phyloP scores from a whole-genome alignment of 37 sponge, comb jelly and placozoan genomes.

The Cladorhizidae sp. region DNA sequence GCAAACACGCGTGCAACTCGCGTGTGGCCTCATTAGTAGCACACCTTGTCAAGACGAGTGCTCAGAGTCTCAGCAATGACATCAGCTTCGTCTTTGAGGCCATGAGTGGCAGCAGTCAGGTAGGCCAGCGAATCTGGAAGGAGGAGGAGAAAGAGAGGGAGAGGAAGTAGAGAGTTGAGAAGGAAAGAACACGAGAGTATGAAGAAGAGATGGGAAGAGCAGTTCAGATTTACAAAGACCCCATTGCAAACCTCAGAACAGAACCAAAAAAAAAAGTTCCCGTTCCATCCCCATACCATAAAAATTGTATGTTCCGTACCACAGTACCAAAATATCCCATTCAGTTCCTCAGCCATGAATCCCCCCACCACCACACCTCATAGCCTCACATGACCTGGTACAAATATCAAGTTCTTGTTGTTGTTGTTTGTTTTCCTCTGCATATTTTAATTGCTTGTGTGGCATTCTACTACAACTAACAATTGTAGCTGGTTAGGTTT shows the following conservation, averaged over 20 bases:
- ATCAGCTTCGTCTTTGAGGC: constrained; percentile 82
- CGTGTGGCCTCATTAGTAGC: too few relatives aligned
- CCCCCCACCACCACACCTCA: not conserved
- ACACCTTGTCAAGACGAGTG: constrained; percentile 51
- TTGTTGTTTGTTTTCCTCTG: too few relatives aligned
- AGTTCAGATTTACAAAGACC: too few relatives aligned
- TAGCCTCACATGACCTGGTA: not conserved
- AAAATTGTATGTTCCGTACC: too few relatives aligned
- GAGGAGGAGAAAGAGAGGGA: not conserved
- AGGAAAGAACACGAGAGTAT: not conserved
- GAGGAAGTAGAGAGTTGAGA: not conserved
- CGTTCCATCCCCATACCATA: too few relatives aligned
- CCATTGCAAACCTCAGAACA: too few relatives aligned
- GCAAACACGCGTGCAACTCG: too few relatives aligned
- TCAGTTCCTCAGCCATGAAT: too few relatives aligned
- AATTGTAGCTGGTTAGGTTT: not conserved
- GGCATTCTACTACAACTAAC: not conserved
- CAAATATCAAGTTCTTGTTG: not conserved
- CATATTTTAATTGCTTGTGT: too few relatives aligned
- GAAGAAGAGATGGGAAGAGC: too few relatives aligned
- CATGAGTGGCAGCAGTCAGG: constrained; percentile 93
- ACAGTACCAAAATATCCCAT: too few relatives aligned
- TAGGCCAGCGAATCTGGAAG: constrained; percentile 89
- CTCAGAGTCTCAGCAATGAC: constrained; percentile 67
- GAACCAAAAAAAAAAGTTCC: too few relatives aligned